Evolutionary conservation across 2,113 vertebrate genomes (phyloP).

Genomic region (Blennius ocellaris): DNA sequence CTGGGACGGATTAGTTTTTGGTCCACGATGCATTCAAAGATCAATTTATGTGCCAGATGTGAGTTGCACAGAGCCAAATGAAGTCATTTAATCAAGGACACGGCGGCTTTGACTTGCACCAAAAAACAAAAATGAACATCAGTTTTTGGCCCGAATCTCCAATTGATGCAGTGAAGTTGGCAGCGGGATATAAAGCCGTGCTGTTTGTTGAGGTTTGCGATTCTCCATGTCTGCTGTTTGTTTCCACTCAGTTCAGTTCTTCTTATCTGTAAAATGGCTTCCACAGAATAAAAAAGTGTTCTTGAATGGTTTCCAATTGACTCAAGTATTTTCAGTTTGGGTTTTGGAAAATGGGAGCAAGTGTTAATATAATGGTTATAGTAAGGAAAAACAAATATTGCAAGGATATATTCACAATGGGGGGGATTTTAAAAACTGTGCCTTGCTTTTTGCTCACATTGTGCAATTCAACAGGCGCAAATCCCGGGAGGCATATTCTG

Average conservation of each 20-base stretch:
- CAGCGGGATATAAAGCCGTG: background rate
- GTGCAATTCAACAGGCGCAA: too few species aligned
- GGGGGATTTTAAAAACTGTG: too few species aligned
- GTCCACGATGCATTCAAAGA: slow-evolving; percentile 14
- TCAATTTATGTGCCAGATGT: slow-evolving; percentile 37
- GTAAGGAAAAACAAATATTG: too few species aligned
- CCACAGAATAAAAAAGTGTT: background rate
- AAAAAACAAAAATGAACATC: background rate
- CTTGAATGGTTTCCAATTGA: too few species aligned
- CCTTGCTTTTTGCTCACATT: too few species aligned
- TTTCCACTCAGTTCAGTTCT: background rate
- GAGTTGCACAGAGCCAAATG: slow-evolving; percentile 4
- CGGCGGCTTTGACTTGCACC: background rate
- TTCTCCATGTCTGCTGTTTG: background rate
- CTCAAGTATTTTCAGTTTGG: too few species aligned
- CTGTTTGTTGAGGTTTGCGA: background rate
- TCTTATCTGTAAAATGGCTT: background rate
- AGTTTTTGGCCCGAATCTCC: background rate
- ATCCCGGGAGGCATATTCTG: too few species aligned
- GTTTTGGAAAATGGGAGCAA: too few species aligned
- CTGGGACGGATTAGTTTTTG: slow-evolving; percentile 24
- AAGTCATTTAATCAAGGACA: slow-evolving; percentile 5
- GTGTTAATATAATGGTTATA: too few species aligned
- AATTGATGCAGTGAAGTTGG: background rate
- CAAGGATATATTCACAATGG: too few species aligned